phyloP scores from a whole-genome alignment of 2,113 vertebrate species.

The Harpagus bidentatus region DNA sequence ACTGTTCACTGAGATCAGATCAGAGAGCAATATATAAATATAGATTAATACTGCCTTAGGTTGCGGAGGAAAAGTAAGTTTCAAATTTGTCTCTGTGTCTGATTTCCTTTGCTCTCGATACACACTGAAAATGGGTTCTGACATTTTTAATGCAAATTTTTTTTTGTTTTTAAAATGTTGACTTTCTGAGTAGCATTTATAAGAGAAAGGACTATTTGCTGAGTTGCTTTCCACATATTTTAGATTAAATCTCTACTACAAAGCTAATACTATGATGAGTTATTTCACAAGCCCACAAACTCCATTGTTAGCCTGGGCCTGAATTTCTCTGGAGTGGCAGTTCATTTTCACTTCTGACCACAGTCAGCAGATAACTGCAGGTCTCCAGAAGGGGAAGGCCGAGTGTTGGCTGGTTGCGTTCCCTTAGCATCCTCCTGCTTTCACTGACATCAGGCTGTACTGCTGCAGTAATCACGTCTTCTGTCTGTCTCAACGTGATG shows the following conservation, averaged over 20 bases:
- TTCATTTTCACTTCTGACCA: not conserved
- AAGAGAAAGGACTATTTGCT: not conserved
- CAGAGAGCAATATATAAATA: not conserved
- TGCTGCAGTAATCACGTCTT: accelerated
- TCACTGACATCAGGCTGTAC: not conserved
- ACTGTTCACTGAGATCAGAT: not conserved
- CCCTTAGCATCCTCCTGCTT: not conserved
- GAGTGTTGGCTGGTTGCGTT: not conserved
- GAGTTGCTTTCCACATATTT: not conserved
- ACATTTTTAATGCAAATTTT: not conserved
- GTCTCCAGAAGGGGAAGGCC: not conserved
- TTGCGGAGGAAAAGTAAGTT: not conserved
- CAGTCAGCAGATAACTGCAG: not conserved
- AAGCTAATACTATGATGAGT: not conserved
- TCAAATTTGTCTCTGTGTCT: not conserved
- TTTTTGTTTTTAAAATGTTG: not conserved
- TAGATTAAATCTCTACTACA: not conserved
- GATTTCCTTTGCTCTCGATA: not conserved
- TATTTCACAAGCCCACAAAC: not conserved
- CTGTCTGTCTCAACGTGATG: not conserved
- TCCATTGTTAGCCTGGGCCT: not conserved
- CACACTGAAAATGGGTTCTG: not conserved
- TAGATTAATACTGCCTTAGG: not conserved
- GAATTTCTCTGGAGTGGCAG: not conserved
- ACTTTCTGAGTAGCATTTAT: not conserved